phyloP scores from a whole-genome alignment of 2,797 vertebrate species.

The Catharus ustulatus region DNA sequence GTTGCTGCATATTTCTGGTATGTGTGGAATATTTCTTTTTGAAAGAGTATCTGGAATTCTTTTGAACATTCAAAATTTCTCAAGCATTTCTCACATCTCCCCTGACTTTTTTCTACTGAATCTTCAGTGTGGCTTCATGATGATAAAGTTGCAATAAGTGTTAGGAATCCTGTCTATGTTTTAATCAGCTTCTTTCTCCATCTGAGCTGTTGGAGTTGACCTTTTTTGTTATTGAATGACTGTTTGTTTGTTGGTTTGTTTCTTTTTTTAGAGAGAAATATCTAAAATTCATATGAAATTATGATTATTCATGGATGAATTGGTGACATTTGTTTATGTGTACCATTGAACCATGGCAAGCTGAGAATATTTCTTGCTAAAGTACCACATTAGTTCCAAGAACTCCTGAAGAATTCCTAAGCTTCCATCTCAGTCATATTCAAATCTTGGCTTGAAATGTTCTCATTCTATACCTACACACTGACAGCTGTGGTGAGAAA shows the following conservation, averaged over 20 bases:
- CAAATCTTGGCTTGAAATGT: neutral
- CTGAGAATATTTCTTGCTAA: neutral
- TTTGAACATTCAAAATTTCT: neutral
- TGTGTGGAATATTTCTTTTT: neutral
- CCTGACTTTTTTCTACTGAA: neutral
- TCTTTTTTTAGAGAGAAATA: neutral
- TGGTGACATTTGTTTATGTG: neutral
- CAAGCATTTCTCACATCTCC: neutral
- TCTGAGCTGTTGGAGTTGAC: neutral
- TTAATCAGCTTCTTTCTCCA: neutral
- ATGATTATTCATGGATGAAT: neutral
- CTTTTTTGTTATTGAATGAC: neutral
- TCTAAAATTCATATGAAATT: neutral
- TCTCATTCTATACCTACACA: neutral
- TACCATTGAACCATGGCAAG: neutral
- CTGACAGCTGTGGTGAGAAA: neutral
- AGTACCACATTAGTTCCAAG: neutral
- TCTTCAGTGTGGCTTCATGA: neutral
- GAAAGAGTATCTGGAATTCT: neutral
- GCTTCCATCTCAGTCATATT: neutral
- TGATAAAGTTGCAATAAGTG: neutral
- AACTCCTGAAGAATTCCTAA: neutral
- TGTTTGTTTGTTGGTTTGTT: neutral
- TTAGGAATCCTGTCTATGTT: neutral
- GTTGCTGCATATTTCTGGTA: neutral